phyloP scores from a whole-genome alignment of 1,140 invertebrate species.

The Papilio aristodemus region DNA sequence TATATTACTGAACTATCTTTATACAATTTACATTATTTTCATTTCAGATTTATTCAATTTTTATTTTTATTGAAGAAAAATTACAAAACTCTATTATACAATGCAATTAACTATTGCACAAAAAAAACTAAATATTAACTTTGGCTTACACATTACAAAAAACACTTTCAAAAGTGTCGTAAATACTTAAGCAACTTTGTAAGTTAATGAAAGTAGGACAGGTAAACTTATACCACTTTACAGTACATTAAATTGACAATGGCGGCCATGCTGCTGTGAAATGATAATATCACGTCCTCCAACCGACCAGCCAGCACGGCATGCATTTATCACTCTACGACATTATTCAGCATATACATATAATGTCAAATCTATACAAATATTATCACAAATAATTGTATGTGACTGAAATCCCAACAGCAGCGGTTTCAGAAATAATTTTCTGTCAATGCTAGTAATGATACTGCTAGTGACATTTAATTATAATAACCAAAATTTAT shows the following conservation, averaged over 20 bases:
- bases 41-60: constrained; percentile 51
- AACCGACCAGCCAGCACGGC: background rate
- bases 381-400: constrained; percentile 29
- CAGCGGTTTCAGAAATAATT: background rate
- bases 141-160: constrained; percentile 75
- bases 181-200: constrained; percentile 54
- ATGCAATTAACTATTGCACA: constrained; percentile 78
- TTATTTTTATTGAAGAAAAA: constrained; percentile 50
- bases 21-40: constrained; percentile 69
- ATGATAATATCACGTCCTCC: constrained; percentile 5
- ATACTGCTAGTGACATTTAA: background rate
- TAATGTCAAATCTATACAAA: constrained; percentile 20
- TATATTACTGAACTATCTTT: constrained; percentile 67
- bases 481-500: background rate
- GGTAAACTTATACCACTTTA: constrained; percentile 24
- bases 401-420: constrained; percentile 4
- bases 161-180: constrained; percentile 55
- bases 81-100: constrained; percentile 68
- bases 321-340: constrained; percentile 9
- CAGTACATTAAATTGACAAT: constrained; percentile 15
- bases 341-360: no score
- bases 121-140: constrained; percentile 75
- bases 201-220: constrained; percentile 41
- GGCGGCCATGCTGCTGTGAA: background rate
- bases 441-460: background rate